Conservation (phyloP, 1,140 invertebrate genomes). For the Drosophila virilis region DNA sequence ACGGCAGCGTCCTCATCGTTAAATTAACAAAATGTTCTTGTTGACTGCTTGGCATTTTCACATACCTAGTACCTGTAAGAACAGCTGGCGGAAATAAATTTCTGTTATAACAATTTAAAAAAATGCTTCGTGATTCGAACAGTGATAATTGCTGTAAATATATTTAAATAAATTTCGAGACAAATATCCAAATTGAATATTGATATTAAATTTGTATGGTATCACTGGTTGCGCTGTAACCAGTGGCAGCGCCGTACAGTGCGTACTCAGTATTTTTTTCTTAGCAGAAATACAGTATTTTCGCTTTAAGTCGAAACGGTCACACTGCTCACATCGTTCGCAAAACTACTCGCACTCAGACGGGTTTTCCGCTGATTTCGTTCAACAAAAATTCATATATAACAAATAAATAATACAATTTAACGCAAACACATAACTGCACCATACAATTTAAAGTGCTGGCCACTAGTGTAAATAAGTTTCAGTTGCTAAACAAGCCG, state of each 20-base stretch:
- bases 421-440: conserved; percentile 40
- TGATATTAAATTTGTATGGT: not conserved
- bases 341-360: conserved; percentile 56
- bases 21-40: conserved; percentile 40
- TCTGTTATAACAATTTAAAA: conserved; percentile 41
- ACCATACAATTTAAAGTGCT: conserved; percentile 35
- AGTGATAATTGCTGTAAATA: not conserved
- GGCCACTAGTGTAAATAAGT: conserved; percentile 34
- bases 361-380: conserved; percentile 61
- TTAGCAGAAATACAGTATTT: not conserved
- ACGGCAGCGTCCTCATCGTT: conserved; percentile 11
- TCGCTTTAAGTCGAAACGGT: not conserved
- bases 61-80: conserved; percentile 38
- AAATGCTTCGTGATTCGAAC: not conserved
- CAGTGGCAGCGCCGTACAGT: conserved; percentile 20
- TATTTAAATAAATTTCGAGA: not conserved
- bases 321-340: conserved; percentile 41
- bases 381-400: conserved; percentile 62
- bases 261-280: conserved; percentile 13
- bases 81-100: conserved; percentile 67
- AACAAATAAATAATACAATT: conserved; percentile 62
- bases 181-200: too few relatives aligned
- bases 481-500: conserved; percentile 8
- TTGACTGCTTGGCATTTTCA: conserved; percentile 51
- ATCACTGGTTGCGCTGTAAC: conserved; percentile 6